Evolutionary conservation across 2,113 vertebrate species (phyloP).

Genomic region (Asarcornis scutulata): DNA sequence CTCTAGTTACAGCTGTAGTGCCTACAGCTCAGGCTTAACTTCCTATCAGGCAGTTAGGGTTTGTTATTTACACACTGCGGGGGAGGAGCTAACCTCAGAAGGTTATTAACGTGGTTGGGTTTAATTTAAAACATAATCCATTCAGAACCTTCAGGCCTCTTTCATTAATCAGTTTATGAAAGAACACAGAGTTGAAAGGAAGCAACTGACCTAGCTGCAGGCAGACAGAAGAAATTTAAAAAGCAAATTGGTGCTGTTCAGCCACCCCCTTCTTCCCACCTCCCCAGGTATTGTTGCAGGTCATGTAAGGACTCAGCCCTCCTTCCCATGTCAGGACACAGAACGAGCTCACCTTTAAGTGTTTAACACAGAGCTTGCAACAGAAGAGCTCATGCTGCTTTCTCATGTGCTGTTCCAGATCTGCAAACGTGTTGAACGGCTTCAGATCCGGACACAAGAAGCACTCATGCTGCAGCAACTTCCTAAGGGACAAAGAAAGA

Average conservation of each 20-base stretch:
- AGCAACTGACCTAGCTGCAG: neutral
- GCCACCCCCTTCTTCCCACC: neutral
- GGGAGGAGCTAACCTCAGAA: neutral
- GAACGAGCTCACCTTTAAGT: slow-evolving; percentile 86
- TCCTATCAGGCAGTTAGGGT: neutral
- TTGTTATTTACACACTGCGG: neutral
- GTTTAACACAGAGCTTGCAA: slow-evolving; percentile 93
- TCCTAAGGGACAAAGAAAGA: slow-evolving; percentile 74
- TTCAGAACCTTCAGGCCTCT: neutral
- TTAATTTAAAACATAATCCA: neutral
- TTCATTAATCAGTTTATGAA: neutral
- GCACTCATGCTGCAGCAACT: slow-evolving; percentile 90
- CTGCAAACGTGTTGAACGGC: slow-evolving; percentile 88
- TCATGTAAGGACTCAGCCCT: rapidly evolving
- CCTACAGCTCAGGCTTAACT: neutral
- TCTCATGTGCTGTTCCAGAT: slow-evolving; percentile 97
- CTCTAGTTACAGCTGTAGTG: neutral
- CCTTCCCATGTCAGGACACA: neutral
- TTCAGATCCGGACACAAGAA: slow-evolving; percentile 84
- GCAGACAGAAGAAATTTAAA: neutral
- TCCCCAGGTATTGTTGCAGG: neutral
- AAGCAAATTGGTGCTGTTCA: neutral
- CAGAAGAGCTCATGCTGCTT: slow-evolving; percentile 96
- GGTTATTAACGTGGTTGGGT: neutral
- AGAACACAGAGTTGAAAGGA: neutral